These are phyloP conservation scores for Melierax canorus DNA, from an alignment of 2,113 vertebrate genomes.

Conservation along the genomic window DNA sequence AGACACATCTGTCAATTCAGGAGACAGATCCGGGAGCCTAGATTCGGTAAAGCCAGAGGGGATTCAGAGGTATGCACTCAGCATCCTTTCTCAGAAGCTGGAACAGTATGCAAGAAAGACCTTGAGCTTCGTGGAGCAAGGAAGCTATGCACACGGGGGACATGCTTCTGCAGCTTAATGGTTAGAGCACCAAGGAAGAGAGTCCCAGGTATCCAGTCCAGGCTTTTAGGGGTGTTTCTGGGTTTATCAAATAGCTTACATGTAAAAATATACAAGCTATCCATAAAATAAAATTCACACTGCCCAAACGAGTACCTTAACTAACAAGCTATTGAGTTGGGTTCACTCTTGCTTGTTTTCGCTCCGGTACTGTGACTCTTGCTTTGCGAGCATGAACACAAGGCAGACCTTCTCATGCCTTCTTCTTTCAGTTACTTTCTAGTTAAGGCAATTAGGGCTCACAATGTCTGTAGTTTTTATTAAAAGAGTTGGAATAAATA, in stretches of 20 bases:
- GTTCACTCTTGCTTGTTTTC: background rate
- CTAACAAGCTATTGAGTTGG: background rate
- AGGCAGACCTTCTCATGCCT: background rate
- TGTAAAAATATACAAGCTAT: background rate
- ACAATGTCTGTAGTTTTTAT: rapidly evolving
- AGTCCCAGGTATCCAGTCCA: background rate
- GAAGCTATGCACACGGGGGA: background rate
- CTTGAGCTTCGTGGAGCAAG: background rate
- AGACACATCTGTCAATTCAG: background rate
- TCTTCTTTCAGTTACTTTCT: background rate
- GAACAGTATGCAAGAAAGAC: background rate
- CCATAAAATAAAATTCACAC: background rate
- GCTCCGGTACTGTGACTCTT: background rate
- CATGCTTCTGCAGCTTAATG: background rate
- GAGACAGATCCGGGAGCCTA: background rate
- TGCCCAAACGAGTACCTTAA: background rate
- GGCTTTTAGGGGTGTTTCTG: background rate
- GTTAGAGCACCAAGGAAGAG: background rate
- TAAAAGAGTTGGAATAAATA: background rate
- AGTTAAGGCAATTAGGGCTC: background rate
- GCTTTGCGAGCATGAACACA: rapidly evolving
- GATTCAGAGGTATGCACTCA: background rate
- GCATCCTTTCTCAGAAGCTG: background rate
- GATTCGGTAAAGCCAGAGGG: background rate
- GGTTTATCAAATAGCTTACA: background rate